Evolutionary conservation across 2,888 invertebrate species (phyloP).

Genomic region (Pseudococcus viburni): DNA sequence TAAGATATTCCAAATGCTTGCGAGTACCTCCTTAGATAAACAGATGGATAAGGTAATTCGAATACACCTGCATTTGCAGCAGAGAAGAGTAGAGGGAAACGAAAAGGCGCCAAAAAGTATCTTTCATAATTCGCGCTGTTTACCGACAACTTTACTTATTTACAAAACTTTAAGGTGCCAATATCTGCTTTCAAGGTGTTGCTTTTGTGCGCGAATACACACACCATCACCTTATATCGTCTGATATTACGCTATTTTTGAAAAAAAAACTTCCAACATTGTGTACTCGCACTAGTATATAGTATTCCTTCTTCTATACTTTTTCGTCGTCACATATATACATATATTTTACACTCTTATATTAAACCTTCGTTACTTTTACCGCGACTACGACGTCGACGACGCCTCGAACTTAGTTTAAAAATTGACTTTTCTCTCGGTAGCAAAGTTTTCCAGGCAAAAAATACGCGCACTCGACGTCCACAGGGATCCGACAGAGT

Average conservation of each 20-base stretch:
- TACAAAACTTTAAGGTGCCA: slow-evolving; percentile 47
- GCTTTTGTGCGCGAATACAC: slow-evolving; percentile 23
- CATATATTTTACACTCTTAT: slow-evolving; percentile 23
- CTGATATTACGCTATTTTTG: slow-evolving; percentile 9
- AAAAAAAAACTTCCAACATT: slow-evolving; percentile 27
- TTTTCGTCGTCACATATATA: not conserved
- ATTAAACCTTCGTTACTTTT: slow-evolving; percentile 47
- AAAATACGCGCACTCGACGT: slow-evolving; percentile 18
- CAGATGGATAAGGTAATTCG: not conserved
- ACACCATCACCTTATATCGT: not conserved
- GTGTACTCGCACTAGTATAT: not conserved
- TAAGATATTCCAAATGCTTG: not conserved
- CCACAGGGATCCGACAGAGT: slow-evolving; percentile 41
- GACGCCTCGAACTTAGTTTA: slow-evolving; percentile 26
- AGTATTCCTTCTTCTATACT: slow-evolving; percentile 11
- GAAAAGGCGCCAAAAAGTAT: slow-evolving; percentile 10
- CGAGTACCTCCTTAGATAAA: not conserved
- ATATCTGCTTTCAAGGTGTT: slow-evolving; percentile 49
- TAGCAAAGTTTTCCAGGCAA: slow-evolving; percentile 11
- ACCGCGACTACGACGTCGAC: slow-evolving; percentile 34
- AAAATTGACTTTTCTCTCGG: slow-evolving; percentile 30
- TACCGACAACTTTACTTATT: slow-evolving; percentile 42
- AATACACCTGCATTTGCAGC: not conserved
- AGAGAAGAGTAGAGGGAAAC: not conserved
- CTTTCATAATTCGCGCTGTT: slow-evolving; percentile 37